These are phyloP conservation scores for Sebastes itinus DNA, from an alignment of 2,797 vertebrate genomes.

Conservation along the genomic window DNA sequence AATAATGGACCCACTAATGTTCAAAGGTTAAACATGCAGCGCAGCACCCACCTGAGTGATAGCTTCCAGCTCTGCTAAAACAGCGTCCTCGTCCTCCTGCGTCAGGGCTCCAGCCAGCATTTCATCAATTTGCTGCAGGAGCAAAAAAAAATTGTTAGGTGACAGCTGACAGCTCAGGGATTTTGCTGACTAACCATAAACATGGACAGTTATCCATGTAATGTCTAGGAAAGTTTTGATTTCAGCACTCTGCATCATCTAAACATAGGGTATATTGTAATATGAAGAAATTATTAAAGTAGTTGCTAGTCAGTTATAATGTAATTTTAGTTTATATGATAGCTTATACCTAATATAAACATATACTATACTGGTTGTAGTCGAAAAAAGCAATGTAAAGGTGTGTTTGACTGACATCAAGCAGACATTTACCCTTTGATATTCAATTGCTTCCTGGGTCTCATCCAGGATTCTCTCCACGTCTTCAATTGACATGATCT, in stretches of 20 bases:
- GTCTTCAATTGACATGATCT: slow-evolving; percentile 96
- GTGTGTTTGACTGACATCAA: not conserved
- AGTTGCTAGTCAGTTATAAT: not conserved
- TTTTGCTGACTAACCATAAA: not conserved
- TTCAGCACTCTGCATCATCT: not conserved
- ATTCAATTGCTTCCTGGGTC: slow-evolving; percentile 93
- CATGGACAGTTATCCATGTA: not conserved
- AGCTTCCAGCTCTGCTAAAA: slow-evolving; percentile 90
- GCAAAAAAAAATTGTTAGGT: not conserved
- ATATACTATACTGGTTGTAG: not conserved
- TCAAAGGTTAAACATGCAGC: slow-evolving; percentile 14
- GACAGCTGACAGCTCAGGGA: not conserved
- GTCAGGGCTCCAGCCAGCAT: slow-evolving; percentile 89
- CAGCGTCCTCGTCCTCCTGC: slow-evolving; percentile 91
- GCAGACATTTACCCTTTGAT: slow-evolving; percentile 86
- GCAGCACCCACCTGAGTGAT: slow-evolving; percentile 88
- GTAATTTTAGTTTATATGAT: not conserved
- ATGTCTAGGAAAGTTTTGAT: not conserved
- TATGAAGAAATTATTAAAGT: not conserved
- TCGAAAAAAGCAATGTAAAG: not conserved
- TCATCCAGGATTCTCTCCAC: slow-evolving; percentile 95
- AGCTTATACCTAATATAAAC: not conserved
- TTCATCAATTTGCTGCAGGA: slow-evolving; percentile 92
- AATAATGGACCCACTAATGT: too few species aligned
- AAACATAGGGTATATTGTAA: not conserved